Evolutionary conservation across 2,888 invertebrate genomes (phyloP).

Genomic region (Panopea generosa): DNA sequence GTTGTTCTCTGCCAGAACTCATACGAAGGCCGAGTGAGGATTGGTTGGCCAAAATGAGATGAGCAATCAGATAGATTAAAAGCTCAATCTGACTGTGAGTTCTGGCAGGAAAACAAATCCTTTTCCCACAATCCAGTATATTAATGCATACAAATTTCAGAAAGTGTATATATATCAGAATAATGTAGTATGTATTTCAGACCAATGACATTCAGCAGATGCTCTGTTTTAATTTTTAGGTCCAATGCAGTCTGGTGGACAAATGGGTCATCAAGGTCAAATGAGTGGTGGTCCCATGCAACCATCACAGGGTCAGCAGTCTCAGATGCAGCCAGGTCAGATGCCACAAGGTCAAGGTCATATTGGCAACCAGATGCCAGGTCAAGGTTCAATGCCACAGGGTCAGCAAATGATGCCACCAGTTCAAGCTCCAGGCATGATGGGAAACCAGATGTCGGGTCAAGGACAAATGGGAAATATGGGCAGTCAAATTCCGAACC

Average conservation of each 20-base stretch:
- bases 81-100: too few relatives aligned
- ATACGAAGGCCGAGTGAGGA: too few relatives aligned
- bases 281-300: slow-evolving; percentile 50
- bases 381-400: slow-evolving; percentile 53
- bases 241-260: slow-evolving; percentile 50
- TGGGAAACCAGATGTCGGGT: slow-evolving; percentile 62
- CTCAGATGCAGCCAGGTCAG: too few relatives aligned
- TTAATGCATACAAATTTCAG: too few relatives aligned
- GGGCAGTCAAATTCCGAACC: slow-evolving; percentile 56
- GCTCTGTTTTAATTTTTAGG: slow-evolving; percentile 51
- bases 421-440: slow-evolving; percentile 38
- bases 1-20: too few relatives aligned
- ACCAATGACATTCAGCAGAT: too few relatives aligned
- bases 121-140: too few relatives aligned
- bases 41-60: too few relatives aligned
- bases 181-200: too few relatives aligned
- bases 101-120: too few relatives aligned
- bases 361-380: slow-evolving; percentile 51
- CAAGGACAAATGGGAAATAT: slow-evolving; percentile 60
- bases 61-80: too few relatives aligned
- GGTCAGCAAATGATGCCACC: slow-evolving; percentile 46
- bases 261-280: slow-evolving; percentile 41
- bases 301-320: slow-evolving; percentile 35
- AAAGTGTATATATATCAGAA: too few relatives aligned
- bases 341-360: slow-evolving; percentile 48